These are phyloP conservation scores for Leptoteleia sp. DNA, from an alignment of 1,140 invertebrate genomes.

Conservation along the genomic window DNA sequence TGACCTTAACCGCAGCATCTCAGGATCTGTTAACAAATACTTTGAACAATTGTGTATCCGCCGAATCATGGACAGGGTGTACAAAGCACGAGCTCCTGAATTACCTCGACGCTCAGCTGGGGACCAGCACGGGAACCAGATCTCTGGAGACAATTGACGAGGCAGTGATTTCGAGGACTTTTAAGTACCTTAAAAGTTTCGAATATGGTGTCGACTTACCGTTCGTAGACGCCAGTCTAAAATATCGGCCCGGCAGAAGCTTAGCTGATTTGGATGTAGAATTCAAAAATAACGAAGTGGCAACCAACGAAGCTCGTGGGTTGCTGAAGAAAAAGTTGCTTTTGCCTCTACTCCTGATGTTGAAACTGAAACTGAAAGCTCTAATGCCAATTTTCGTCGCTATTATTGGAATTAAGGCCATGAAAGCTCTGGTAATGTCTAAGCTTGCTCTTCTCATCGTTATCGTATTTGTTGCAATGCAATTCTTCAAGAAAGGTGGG, in stretches of 20 bases:
- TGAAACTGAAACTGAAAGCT: conserved; percentile 92
- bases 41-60: conserved; percentile 86
- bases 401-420: conserved; percentile 89
- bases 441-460: conserved; percentile 90
- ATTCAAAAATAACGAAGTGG: conserved; percentile 85
- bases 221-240: conserved; percentile 77
- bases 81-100: conserved; percentile 87
- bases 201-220: conserved; percentile 87
- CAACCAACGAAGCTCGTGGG: conserved; percentile 86
- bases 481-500: conserved; percentile 86
- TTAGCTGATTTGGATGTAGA: conserved; percentile 83
- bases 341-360: conserved; percentile 87
- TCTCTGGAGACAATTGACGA: conserved; percentile 86
- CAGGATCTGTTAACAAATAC: conserved; percentile 87
- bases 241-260: conserved; percentile 78
- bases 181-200: conserved; percentile 86
- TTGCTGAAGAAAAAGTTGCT: conserved; percentile 90
- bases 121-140: conserved; percentile 83
- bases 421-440: conserved; percentile 90
- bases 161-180: conserved; percentile 86
- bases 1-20: conserved; percentile 68
- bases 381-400: conserved; percentile 90
- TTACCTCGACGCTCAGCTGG: conserved; percentile 86
- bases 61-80: conserved; percentile 85
- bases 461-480: conserved; percentile 89